Evolutionary conservation across 2,888 invertebrate genomes (phyloP).

Genomic region (Dolichopus griseipennis): DNA sequence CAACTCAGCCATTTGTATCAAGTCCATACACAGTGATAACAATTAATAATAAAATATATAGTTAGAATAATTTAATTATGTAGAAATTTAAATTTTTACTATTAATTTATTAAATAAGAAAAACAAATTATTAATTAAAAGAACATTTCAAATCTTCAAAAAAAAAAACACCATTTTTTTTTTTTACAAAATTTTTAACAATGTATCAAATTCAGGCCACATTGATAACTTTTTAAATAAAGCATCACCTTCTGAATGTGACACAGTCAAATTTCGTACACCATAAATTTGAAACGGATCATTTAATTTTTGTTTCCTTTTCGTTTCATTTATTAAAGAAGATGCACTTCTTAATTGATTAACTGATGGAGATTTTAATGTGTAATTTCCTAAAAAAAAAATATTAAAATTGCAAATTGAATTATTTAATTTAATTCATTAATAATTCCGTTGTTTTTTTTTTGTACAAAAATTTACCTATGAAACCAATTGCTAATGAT

Average conservation of each 20-base stretch:
- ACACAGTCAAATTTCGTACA: slow-evolving; percentile 23
- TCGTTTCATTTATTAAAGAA: slow-evolving; percentile 32
- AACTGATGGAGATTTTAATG: slow-evolving; percentile 23
- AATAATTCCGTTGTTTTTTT: no score
- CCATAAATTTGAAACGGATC: slow-evolving; percentile 24
- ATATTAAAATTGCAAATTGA: slow-evolving; percentile 13
- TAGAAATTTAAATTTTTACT: no score
- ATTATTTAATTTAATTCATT: not conserved
- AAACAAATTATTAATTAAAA: no score
- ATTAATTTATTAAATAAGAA: no score
- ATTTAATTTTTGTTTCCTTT: slow-evolving; percentile 29
- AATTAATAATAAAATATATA: no score
- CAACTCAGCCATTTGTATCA: no score
- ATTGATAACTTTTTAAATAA: slow-evolving; percentile 26
- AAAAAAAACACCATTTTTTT: not conserved
- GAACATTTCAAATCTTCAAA: no score
- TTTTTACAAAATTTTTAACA: slow-evolving; percentile 22
- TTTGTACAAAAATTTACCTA: slow-evolving; percentile 33
- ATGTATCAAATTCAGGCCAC: slow-evolving; percentile 29
- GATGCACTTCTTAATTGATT: slow-evolving; percentile 26
- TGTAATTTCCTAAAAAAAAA: slow-evolving; percentile 31
- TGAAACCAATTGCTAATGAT: slow-evolving; percentile 43
- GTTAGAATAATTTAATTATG: no score
- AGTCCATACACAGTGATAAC: no score
- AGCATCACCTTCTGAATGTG: slow-evolving; percentile 25